These are phyloP conservation scores for Apocheima hispidaria DNA, from an alignment of 2,888 invertebrate genomes.

Conservation along the genomic window DNA sequence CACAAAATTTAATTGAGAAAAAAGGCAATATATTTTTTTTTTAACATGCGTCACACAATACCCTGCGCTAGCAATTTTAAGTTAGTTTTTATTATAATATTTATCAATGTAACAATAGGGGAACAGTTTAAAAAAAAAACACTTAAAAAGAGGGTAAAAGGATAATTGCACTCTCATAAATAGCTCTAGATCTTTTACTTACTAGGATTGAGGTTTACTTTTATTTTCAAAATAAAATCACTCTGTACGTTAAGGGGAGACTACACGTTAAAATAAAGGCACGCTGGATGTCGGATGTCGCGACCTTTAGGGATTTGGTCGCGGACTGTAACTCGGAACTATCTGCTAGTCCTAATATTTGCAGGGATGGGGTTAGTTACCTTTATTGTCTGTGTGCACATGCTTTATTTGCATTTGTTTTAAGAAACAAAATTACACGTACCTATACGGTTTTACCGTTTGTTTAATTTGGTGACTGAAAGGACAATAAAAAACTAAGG, in stretches of 20 bases:
- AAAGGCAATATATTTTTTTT: no score
- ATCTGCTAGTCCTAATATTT: constrained; percentile 79
- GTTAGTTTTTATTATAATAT: no score
- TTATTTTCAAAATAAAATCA: constrained; percentile 44
- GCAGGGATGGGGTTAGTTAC: constrained; percentile 54
- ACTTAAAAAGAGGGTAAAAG: no score
- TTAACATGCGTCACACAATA: no score
- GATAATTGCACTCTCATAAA: no score
- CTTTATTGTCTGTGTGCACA: constrained; percentile 42
- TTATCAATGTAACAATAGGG: no score
- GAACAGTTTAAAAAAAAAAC: no score
- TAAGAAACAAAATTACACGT: constrained; percentile 2
- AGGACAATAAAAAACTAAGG: no score
- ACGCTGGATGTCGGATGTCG: constrained; percentile 77
- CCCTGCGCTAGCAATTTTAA: no score
- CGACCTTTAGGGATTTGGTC: constrained; percentile 78
- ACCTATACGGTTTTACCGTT: not conserved
- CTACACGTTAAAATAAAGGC: constrained; percentile 80
- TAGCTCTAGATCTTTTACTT: no score
- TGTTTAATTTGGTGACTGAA: no score
- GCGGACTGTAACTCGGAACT: constrained; percentile 78
- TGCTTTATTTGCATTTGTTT: constrained; percentile 30
- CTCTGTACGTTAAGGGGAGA: constrained; percentile 58
- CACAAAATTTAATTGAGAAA: no score
- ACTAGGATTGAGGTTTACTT: not conserved